Evolutionary conservation across 2,113 vertebrate genomes (phyloP), one percentile per base, ranked within the genome.

Genomic region (Chamaetylas fuelleborni): DNA sequence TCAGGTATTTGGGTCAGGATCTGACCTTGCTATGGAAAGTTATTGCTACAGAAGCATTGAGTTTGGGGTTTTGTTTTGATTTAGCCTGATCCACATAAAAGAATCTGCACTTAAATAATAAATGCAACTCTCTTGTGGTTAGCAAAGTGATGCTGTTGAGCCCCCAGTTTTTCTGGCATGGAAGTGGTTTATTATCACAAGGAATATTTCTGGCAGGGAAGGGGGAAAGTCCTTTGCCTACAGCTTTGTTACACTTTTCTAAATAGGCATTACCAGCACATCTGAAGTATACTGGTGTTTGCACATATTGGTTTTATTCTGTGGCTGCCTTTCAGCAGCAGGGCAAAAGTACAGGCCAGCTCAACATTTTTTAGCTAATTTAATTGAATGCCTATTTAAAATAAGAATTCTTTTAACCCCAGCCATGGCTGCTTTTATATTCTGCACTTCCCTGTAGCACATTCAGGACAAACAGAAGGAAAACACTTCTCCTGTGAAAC

Each of bases 301-400:
- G 71, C 87, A 76, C 78, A 60, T 80, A 67, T 62, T 65, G 90
- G 70, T 80, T 91, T 94, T 92, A 67, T 89, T 87, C 90, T 88
- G 64, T 85, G 90, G 54, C 45, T 85, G 91, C 66, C 70, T 95
- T 90, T 91, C 87, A 93, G 93, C 84, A 93, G 84, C 74, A 36
- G 87, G 47, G 85, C 90, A 95, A 79, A 86, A 94, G 20, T 36
- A 81, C 66, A 54, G 82, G 64, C 92, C 94, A 38, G 77, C 43
- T 60, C 64, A 71, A 34, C 90, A 83, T 94, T 90, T 97, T 92
- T 96, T 60, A 92, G 74, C 76, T 96, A 92, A 92, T 95, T 92
- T 70, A 96, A 93, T 94, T 90, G 90, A 95, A 93, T 51, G 85
- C 67, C 64, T 90, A 8, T 92, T 95, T 92, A 85, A 94, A 96